Evolutionary conservation across 2,888 invertebrate species (phyloP).

Genomic region (Adineta ricciae): DNA sequence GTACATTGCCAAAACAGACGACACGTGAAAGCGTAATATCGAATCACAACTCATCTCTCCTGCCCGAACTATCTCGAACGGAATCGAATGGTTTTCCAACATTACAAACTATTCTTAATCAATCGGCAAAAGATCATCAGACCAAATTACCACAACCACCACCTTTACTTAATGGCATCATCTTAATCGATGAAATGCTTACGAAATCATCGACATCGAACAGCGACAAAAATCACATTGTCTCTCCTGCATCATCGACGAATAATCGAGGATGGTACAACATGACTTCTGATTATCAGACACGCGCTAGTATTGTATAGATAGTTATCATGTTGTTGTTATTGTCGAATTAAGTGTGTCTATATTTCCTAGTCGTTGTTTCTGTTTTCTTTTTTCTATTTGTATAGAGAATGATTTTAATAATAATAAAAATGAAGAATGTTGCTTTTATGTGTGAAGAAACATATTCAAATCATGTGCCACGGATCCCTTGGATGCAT

Average conservation of each 20-base stretch:
- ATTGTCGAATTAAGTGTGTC: too few species aligned
- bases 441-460: background rate
- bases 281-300: background rate
- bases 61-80: background rate
- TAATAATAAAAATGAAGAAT: background rate
- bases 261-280: background rate
- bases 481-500: too few species aligned
- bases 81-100: background rate
- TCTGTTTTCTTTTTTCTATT: background rate
- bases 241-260: background rate
- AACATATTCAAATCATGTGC: background rate
- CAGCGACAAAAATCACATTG: background rate
- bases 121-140: background rate
- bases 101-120: background rate
- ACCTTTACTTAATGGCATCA: background rate
- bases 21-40: background rate
- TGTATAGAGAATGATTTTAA: background rate
- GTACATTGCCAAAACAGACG: background rate
- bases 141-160: background rate
- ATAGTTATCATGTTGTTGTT: too few species aligned
- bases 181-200: background rate
- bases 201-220: background rate
- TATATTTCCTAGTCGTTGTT: background rate
- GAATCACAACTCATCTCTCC: background rate
- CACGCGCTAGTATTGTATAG: slow-evolving; percentile 7